Evolutionary conservation across 2,797 vertebrate genomes (phyloP), one percentile per base, ranked within the genome.

Genomic region (Myioborus miniatus): DNA sequence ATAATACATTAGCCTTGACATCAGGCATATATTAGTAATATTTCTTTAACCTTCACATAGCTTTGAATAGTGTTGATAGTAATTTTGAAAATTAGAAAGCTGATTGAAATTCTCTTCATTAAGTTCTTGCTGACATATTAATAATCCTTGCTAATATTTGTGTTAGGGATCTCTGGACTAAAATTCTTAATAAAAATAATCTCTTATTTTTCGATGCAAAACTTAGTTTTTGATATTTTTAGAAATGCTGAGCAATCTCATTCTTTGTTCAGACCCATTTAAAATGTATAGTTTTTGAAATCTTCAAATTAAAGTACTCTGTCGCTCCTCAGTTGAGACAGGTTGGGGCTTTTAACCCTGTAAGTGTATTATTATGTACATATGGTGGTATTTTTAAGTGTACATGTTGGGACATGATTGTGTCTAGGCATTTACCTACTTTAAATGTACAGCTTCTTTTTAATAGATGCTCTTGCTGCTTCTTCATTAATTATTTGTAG

Each of bases 91-190:
- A 95, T 94, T 95, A 91, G 84, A 94, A 95, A 79, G 59, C 55
- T 69, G 58, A 41, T 96, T 94, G 74, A 95, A 96, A 82, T 88
- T 91, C 69, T 86, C 62, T 90, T 94, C 72, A 91, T 95, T 94
- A 94, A 91, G 59, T 87, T 95, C 87, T 89, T 96, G 87, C 67
- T 96, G 87, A 91, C 91, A 93, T 91, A 93, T 90, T 96, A 96
- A 97, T 95, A 95, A 91, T 90, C 67, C 47, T 72, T 88, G 43
- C 55, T 92, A 89, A 90, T 74, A 53, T 84, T 92, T 92, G 26
- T 84, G 68, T 76, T 88, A 74, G 5, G 20, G 72, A 90, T 82
- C 56, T 93, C 56, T 70, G 63, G 41, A 22, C 41, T 89, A 84
- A 93, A 93, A 79, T 74, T 82, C 37, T 56, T 84, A 70, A 59